phyloP scores from a whole-genome alignment of 2,113 vertebrate species.

The Myotis brandtii region DNA sequence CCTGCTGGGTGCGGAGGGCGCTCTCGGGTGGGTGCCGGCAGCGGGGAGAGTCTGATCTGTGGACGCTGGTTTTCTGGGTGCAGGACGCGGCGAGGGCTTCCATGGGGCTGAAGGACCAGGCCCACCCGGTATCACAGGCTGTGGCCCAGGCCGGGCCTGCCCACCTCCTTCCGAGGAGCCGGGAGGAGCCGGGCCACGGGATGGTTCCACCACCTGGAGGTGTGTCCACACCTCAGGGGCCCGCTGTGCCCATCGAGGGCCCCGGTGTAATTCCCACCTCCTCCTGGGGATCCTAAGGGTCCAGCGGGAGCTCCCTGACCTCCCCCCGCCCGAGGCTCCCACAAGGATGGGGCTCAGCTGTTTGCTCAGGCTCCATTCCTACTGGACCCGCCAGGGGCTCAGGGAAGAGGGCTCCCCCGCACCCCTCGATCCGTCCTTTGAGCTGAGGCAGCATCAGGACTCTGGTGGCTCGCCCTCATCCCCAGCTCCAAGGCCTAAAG shows the following conservation, averaged over 20 bases:
- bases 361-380: rapidly evolving
- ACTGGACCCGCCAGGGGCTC: neutral
- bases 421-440: neutral
- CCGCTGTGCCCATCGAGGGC: rapidly evolving
- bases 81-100: neutral
- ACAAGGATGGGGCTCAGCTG: neutral
- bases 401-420: neutral
- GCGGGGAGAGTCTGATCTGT: neutral
- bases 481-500: neutral
- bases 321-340: neutral
- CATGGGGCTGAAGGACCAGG: neutral
- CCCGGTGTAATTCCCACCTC: neutral
- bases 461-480: rapidly evolving
- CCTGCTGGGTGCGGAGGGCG: rapidly evolving
- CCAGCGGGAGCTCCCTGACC: too few relatives aligned
- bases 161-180: neutral
- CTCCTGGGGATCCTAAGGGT: neutral
- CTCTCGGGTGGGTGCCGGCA: neutral
- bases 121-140: neutral
- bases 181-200: neutral
- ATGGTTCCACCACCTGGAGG: neutral
- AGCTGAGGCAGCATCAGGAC: rapidly evolving
- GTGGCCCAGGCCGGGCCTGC: neutral
- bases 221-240: rapidly evolving
- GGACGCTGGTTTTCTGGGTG: rapidly evolving